A percentile compares a stretch with the other conserved stretches of the same genome.
These are phyloP conservation scores for Bhutanitis thaidina DNA, from an alignment of 2,888 invertebrate genomes.

Conservation along the genomic window DNA sequence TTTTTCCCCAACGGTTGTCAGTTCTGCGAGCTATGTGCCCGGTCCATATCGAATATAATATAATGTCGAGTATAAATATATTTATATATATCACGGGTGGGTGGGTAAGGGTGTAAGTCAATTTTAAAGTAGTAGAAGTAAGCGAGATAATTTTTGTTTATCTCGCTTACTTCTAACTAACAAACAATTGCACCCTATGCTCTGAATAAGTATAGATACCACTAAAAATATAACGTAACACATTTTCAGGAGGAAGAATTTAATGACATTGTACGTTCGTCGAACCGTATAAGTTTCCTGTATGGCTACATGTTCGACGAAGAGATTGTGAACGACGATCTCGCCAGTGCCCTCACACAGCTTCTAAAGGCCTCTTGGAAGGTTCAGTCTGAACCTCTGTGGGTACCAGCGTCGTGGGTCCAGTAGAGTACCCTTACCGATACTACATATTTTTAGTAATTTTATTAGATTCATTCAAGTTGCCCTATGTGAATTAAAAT, in stretches of 20 bases:
- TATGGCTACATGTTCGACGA: constrained; percentile 97
- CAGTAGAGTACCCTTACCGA: constrained; percentile 75
- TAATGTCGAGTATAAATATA: too few relatives aligned
- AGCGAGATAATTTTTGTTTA: too few relatives aligned
- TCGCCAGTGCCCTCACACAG: constrained; percentile 91
- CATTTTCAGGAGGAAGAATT: constrained; percentile 93
- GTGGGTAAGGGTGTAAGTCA: too few relatives aligned
- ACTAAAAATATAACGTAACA: not conserved
- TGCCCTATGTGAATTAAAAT: not conserved
- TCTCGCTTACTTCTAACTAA: too few relatives aligned
- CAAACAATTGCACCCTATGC: too few relatives aligned
- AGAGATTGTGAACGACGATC: constrained; percentile 94
- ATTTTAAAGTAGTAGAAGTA: too few relatives aligned
- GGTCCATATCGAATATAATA: too few relatives aligned
- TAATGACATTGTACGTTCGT: constrained; percentile 90
- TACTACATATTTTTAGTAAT: not conserved
- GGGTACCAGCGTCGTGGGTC: constrained; percentile 98
- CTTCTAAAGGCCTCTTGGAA: constrained; percentile 89
- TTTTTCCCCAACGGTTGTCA: too few relatives aligned
- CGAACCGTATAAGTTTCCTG: constrained; percentile 92
- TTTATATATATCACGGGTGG: too few relatives aligned
- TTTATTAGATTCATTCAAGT: not conserved
- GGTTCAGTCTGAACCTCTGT: constrained; percentile 94
- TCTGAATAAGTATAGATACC: too few relatives aligned
- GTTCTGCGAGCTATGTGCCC: too few relatives aligned